Conservation (phyloP, 2,797 vertebrate species). For the Darevskia nairensis region DNA sequence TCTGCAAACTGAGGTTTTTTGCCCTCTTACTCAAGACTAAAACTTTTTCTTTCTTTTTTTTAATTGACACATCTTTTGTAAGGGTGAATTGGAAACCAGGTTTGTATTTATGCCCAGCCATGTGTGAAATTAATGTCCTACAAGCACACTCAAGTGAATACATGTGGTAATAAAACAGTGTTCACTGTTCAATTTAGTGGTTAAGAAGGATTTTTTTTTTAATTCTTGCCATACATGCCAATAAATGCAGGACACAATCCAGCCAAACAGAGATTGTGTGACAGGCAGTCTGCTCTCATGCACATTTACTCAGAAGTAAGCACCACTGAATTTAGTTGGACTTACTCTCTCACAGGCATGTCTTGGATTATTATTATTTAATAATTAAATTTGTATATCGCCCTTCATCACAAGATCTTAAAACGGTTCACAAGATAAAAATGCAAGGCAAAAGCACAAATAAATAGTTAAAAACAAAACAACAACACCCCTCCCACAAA, state of each 20-base stretch:
- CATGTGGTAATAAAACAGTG: conserved; percentile 67
- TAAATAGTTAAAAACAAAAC: too few relatives aligned
- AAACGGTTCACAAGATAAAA: too few relatives aligned
- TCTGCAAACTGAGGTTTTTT: conserved; percentile 31
- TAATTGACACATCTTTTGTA: conserved; percentile 57
- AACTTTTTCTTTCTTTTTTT: conserved; percentile 39
- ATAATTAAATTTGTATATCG: too few relatives aligned
- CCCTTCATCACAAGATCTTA: too few relatives aligned
- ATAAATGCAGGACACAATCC: conserved; percentile 33
- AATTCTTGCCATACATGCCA: conserved; percentile 52
- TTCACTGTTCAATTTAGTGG: conserved; percentile 71
- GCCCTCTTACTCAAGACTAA: conserved; percentile 42
- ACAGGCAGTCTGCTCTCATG: not conserved
- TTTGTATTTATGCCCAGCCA: conserved; percentile 70
- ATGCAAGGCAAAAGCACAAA: too few relatives aligned
- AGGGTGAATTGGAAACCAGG: conserved; percentile 65
- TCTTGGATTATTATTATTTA: too few relatives aligned
- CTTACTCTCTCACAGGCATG: not conserved
- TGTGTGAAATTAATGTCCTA: conserved; percentile 75
- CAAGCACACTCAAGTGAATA: conserved; percentile 64
- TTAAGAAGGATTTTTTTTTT: conserved; percentile 65
- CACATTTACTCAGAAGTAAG: not conserved
- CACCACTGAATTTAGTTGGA: not conserved
- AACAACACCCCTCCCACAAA: too few relatives aligned
- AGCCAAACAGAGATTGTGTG: not conserved